Percentiles rank a stretch among this genome's conserved stretches.
Conservation (phyloP, 2,888 invertebrate species). For the Caradrina clavipalpis region DNA sequence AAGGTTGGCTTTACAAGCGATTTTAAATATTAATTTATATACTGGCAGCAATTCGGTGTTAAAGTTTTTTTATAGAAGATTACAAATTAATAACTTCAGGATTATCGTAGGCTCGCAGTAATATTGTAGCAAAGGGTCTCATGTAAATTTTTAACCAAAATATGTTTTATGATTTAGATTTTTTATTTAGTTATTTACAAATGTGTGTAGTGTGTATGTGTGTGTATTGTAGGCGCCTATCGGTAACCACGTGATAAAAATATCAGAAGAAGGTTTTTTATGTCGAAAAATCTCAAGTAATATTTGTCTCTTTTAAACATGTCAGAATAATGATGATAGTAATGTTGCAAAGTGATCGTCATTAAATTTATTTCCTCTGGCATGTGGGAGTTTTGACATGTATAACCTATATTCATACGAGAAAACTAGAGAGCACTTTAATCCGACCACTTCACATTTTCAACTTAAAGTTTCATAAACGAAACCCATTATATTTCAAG, state of each 20-base stretch:
- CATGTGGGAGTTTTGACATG: neutral
- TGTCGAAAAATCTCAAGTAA: neutral
- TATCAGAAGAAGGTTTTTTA: neutral
- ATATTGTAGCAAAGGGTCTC: neutral
- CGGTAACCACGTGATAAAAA: neutral
- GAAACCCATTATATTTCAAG: conserved; percentile 35
- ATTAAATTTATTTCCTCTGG: neutral
- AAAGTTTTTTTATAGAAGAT: neutral
- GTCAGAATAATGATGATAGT: too few relatives aligned
- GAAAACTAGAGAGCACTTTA: conserved; percentile 26
- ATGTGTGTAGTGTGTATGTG: neutral
- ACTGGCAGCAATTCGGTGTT: neutral
- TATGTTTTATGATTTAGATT: neutral
- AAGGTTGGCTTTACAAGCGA: neutral
- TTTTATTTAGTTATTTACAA: neutral
- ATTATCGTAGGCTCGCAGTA: neutral
- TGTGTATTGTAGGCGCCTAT: neutral
- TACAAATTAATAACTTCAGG: neutral
- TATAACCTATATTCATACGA: conserved; percentile 2
- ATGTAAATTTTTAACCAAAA: neutral
- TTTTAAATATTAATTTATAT: neutral
- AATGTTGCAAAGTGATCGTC: neutral
- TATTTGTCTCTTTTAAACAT: neutral
- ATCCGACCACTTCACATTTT: conserved; percentile 23
- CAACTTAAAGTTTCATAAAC: conserved; percentile 44